phyloP scores from a whole-genome alignment of 2,113 vertebrate species.

The Hystrix brachyura region DNA sequence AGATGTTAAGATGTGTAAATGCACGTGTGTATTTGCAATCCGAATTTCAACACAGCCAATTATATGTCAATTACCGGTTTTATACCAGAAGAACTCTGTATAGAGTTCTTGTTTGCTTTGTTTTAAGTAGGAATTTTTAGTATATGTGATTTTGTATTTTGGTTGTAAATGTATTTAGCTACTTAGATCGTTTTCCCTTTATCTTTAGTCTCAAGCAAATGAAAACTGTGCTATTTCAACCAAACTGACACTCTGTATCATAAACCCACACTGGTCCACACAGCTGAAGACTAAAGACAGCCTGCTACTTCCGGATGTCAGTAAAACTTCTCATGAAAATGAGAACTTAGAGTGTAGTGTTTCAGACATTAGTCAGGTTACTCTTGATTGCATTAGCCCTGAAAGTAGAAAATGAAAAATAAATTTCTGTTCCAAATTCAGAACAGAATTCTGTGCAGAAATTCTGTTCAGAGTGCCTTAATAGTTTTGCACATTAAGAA shows the following conservation, averaged over 20 bases:
- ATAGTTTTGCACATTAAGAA: background rate
- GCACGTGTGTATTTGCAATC: background rate
- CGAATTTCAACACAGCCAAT: background rate
- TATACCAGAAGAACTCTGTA: background rate
- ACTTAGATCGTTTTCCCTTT: conserved; percentile 4
- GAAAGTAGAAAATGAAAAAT: background rate
- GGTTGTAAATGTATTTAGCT: background rate
- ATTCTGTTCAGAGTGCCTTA: background rate
- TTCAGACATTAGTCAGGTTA: background rate
- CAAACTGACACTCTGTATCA: background rate
- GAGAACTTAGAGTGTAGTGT: background rate
- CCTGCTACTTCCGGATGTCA: background rate
- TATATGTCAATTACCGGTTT: background rate
- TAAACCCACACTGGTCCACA: background rate
- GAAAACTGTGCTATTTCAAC: background rate
- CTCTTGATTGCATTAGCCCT: background rate
- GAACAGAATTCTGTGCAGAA: too few species aligned
- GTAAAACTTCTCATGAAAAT: background rate
- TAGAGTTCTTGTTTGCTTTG: background rate
- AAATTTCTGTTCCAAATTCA: background rate
- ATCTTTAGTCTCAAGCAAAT: background rate
- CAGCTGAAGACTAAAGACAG: background rate
- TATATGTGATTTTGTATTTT: background rate
- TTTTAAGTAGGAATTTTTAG: background rate
- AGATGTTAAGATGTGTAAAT: background rate